A percentile compares a stretch with the other conserved stretches of the same genome.
These are phyloP conservation scores for Drosophila niveifrons DNA, from an alignment of 2,888 invertebrate genomes.

Conservation along the genomic window DNA sequence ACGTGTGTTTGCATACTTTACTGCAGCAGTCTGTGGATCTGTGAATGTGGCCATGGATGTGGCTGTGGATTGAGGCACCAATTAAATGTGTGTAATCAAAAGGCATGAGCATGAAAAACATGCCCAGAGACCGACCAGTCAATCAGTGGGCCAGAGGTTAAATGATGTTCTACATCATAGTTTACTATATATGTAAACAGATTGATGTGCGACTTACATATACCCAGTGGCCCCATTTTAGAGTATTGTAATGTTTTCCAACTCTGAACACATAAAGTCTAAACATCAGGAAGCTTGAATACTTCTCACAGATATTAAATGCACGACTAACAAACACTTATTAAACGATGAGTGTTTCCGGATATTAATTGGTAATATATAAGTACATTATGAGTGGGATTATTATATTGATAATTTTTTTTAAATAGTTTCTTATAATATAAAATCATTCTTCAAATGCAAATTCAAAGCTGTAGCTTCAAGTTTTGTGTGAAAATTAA, in stretches of 20 bases:
- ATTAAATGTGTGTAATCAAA: slow-evolving; percentile 36
- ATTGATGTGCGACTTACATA: not conserved
- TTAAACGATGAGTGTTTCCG: too few relatives aligned
- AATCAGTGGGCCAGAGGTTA: slow-evolving; percentile 27
- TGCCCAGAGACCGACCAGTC: slow-evolving; percentile 17
- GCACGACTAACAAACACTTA: too few relatives aligned
- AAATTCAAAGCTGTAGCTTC: too few relatives aligned
- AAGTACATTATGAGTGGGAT: too few relatives aligned
- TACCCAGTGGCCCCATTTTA: not conserved
- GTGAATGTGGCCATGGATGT: too few relatives aligned
- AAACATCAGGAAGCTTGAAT: too few relatives aligned
- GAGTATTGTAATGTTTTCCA: not conserved
- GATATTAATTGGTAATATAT: too few relatives aligned
- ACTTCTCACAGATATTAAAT: too few relatives aligned
- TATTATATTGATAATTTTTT: too few relatives aligned
- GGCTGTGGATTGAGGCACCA: slow-evolving; percentile 16
- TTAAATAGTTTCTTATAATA: too few relatives aligned
- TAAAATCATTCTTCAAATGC: too few relatives aligned
- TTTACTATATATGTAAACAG: not conserved
- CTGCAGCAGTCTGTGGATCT: slow-evolving; percentile 11
- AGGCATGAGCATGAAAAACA: slow-evolving; percentile 28
- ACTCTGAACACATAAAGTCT: not conserved
- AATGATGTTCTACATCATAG: slow-evolving; percentile 13
- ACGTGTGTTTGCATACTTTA: slow-evolving; percentile 58
- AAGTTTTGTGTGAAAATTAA: too few relatives aligned